These are phyloP conservation scores for Anoplophora glabripennis DNA, from an alignment of 1,140 invertebrate genomes.

Conservation along the genomic window DNA sequence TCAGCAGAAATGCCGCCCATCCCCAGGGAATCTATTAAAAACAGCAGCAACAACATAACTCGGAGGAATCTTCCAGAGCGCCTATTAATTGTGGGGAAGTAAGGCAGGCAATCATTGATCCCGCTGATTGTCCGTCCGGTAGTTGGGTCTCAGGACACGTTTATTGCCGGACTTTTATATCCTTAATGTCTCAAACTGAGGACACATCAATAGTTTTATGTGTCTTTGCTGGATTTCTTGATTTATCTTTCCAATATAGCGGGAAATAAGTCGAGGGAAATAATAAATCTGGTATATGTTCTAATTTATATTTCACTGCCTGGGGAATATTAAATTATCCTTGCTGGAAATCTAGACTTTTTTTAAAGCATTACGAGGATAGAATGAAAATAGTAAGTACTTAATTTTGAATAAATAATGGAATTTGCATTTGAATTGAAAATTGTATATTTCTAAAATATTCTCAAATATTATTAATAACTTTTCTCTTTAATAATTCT, in stretches of 20 bases:
- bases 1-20: not conserved
- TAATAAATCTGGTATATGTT: too few species aligned
- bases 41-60: not conserved
- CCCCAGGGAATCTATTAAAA: not conserved
- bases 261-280: not conserved
- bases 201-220: constrained; percentile 4
- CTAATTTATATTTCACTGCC: too few species aligned
- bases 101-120: not conserved
- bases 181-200: constrained; percentile 2
- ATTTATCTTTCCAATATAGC: constrained; percentile 4
- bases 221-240: not conserved
- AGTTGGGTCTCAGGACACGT: constrained; percentile 2
- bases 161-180: constrained; percentile 4
- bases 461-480: too few species aligned
- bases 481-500: too few species aligned
- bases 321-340: too few species aligned
- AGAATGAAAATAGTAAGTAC: too few species aligned
- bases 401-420: too few species aligned
- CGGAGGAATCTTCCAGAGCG: too few species aligned
- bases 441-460: too few species aligned
- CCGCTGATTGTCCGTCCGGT: constrained; percentile 1
- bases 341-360: too few species aligned
- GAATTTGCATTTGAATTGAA: too few species aligned
- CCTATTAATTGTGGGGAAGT: not conserved
- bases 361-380: too few species aligned